phyloP scores from a whole-genome alignment of 2,113 vertebrate species.

The Charadrius vociferus region DNA sequence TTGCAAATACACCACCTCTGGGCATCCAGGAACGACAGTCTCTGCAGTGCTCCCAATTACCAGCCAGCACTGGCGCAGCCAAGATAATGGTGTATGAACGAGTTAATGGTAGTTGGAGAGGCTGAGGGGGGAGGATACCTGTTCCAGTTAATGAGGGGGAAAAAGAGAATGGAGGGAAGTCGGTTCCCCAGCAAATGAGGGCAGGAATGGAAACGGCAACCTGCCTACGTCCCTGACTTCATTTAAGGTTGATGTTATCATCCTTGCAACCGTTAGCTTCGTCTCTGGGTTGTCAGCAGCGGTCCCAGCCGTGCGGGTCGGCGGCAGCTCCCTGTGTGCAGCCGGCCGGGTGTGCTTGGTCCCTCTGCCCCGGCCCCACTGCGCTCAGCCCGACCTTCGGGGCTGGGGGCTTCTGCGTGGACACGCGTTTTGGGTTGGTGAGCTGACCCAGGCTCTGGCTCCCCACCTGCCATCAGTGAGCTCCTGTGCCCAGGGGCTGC shows the following conservation, averaged over 20 bases:
- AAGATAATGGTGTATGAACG: neutral
- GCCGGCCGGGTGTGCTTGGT: fast-evolving
- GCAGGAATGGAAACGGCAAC: neutral
- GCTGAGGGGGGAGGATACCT: neutral
- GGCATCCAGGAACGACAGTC: neutral
- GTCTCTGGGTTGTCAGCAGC: neutral
- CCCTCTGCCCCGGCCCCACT: fast-evolving
- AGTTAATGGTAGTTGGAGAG: neutral
- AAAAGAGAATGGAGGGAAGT: neutral
- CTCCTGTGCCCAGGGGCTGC: neutral
- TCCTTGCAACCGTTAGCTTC: neutral
- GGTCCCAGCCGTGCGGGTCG: neutral
- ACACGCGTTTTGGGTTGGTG: neutral
- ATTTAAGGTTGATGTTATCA: neutral
- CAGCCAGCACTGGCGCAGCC: neutral
- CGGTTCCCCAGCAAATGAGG: neutral
- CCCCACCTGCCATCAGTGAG: neutral
- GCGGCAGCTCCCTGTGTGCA: neutral
- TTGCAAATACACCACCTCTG: neutral
- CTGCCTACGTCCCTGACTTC: neutral
- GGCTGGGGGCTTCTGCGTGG: neutral
- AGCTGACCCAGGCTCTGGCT: neutral
- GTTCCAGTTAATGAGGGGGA: neutral
- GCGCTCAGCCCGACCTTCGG: fast-evolving
- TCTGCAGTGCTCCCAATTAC: neutral